These are phyloP conservation scores for Ormyrus rosae DNA, from an alignment of 2,888 invertebrate species.

Conservation along the genomic window DNA sequence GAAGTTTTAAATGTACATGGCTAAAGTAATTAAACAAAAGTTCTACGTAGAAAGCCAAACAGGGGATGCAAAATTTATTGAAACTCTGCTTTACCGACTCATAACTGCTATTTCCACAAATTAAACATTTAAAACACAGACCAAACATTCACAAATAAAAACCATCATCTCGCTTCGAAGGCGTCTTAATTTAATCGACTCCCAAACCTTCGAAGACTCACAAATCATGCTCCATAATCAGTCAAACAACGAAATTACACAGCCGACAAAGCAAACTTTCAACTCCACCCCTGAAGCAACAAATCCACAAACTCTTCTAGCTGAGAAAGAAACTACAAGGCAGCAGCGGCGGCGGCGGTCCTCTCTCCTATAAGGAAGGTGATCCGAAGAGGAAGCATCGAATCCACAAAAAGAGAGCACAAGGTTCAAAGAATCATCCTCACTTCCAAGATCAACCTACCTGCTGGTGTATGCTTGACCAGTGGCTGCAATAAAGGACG, in stretches of 20 bases:
- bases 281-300: too few relatives aligned
- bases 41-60: background rate
- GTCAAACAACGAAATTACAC: constrained; percentile 17
- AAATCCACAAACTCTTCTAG: background rate
- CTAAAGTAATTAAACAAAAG: background rate
- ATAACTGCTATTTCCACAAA: too few relatives aligned
- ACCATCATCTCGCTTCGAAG: too few relatives aligned
- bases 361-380: too few relatives aligned
- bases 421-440: background rate
- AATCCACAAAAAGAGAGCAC: background rate
- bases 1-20: background rate
- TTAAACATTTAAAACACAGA: too few relatives aligned
- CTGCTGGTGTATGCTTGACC: constrained; percentile 72
- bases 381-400: too few relatives aligned
- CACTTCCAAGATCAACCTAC: constrained; percentile 65
- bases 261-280: too few relatives aligned
- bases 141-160: too few relatives aligned
- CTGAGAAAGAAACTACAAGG: background rate
- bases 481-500: constrained; percentile 70
- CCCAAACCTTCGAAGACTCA: too few relatives aligned
- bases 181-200: too few relatives aligned
- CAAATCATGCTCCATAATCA: too few relatives aligned
- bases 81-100: constrained; percentile 30
- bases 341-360: background rate
- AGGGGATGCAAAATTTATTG: background rate